A percentile compares a stretch with the other conserved stretches of the same genome.
phyloP scores from a whole-genome alignment of 2,113 vertebrate species.

The Thomomys bottae region DNA sequence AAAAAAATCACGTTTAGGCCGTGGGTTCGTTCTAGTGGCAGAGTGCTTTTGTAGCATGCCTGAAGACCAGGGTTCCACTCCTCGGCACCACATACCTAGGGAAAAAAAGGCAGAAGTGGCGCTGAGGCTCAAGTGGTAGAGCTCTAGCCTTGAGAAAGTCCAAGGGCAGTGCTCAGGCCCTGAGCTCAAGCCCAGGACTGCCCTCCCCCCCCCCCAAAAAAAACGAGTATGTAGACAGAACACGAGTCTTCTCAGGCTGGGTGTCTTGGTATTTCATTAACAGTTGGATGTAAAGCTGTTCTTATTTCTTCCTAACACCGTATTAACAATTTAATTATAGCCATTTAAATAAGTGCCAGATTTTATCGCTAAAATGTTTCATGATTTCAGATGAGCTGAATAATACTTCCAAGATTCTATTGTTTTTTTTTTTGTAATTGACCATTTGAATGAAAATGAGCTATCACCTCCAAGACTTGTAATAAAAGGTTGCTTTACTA shows the following conservation, averaged over 20 bases:
- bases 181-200: too few species aligned
- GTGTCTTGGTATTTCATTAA: slow-evolving; percentile 50
- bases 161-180: too few species aligned
- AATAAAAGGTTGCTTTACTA: slow-evolving; percentile 28
- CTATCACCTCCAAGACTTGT: background rate
- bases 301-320: slow-evolving; percentile 18
- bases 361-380: slow-evolving; percentile 8
- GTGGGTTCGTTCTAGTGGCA: too few species aligned
- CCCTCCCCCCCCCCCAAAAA: too few species aligned
- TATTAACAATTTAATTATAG: too few species aligned
- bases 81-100: too few species aligned
- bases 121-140: too few species aligned
- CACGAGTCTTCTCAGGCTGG: background rate
- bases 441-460: slow-evolving; percentile 19
- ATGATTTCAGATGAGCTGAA: slow-evolving; percentile 26
- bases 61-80: too few species aligned
- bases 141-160: too few species aligned
- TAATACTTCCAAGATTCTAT: background rate
- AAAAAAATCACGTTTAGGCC: too few species aligned
- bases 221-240: background rate
- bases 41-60: too few species aligned
- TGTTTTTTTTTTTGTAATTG: slow-evolving; percentile 1
- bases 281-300: background rate
- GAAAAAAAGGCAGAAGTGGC: too few species aligned
- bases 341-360: slow-evolving; percentile 4